Evolutionary conservation across 2,797 vertebrate species (phyloP).

Genomic region (Tiaroga cobitis): DNA sequence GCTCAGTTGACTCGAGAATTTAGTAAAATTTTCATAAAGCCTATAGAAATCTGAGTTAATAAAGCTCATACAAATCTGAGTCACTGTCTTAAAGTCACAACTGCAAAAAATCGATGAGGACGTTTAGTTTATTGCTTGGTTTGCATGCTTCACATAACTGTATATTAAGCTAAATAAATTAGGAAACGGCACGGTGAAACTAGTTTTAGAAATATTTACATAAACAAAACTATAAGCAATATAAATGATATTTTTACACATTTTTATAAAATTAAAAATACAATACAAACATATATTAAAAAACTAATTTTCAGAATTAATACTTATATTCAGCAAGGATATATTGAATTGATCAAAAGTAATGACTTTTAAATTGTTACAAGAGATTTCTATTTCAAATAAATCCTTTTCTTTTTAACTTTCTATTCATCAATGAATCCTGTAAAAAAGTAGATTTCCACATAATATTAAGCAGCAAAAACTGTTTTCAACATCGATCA

Average conservation of each 20-base stretch:
- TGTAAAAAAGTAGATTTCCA: not conserved
- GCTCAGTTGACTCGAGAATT: not conserved
- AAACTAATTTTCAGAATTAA: not conserved
- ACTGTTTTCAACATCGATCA: not conserved
- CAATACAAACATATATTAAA: not conserved
- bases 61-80: not conserved
- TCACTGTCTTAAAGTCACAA: not conserved
- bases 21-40: not conserved
- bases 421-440: not conserved
- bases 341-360: not conserved
- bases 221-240: not conserved
- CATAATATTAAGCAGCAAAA: not conserved
- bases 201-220: not conserved
- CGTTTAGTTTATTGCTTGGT: not conserved
- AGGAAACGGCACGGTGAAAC: not conserved
- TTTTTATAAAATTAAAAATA: not conserved
- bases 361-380: not conserved
- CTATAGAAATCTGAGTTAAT: too few relatives aligned
- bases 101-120: not conserved
- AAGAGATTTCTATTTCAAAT: not conserved
- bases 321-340: not conserved
- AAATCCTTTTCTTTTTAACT: not conserved
- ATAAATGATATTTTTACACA: not conserved
- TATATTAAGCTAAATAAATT: not conserved
- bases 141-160: not conserved